phyloP scores from a whole-genome alignment of 2,797 vertebrate genomes.

The Hippopotamyrus pictus region DNA sequence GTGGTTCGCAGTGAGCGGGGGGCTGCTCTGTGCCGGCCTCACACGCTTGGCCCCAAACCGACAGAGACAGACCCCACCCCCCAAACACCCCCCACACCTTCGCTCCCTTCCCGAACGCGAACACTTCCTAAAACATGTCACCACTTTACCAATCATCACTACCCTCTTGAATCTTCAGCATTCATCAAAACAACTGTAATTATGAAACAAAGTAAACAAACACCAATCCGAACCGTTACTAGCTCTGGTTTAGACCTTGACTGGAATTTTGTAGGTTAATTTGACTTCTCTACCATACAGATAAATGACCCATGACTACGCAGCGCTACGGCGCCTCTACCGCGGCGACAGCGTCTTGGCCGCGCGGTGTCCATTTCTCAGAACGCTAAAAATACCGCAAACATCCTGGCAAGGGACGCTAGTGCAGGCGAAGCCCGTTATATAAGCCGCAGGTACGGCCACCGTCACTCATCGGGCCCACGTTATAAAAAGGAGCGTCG shows the following conservation, averaged over 20 bases:
- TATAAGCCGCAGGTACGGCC: background rate
- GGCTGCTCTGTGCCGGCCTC: background rate
- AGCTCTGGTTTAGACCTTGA: background rate
- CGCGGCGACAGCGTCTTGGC: background rate
- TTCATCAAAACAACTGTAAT: background rate
- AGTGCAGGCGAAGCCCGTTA: background rate
- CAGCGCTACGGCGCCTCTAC: background rate
- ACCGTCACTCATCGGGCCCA: background rate
- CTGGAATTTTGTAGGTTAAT: background rate
- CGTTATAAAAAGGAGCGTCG: background rate
- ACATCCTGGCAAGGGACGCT: background rate
- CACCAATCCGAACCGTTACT: background rate
- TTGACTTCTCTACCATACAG: background rate
- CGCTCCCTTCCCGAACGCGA: background rate
- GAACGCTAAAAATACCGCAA: background rate
- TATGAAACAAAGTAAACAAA: background rate
- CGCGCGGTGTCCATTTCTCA: background rate
- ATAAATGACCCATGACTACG: background rate
- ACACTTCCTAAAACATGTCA: background rate
- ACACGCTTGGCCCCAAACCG: background rate
- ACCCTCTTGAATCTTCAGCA: background rate
- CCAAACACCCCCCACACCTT: background rate
- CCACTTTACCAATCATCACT: background rate
- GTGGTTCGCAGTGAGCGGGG: constrained; percentile 48
- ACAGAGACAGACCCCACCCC: background rate